Evolutionary conservation across 1,140 invertebrate genomes (phyloP).

Genomic region (Drosophila ficusphila): DNA sequence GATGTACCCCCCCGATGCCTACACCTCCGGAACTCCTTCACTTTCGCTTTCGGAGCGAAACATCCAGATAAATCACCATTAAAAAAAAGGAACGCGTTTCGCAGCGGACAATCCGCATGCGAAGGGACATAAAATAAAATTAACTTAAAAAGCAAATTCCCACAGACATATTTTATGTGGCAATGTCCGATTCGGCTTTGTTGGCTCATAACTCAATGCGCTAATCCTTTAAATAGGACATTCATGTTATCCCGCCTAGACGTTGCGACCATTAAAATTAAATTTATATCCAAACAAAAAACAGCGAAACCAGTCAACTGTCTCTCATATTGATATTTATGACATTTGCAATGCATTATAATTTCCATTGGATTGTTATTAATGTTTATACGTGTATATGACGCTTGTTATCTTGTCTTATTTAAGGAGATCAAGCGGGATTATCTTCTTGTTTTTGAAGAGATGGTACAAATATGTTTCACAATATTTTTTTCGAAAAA

Average conservation of each 20-base stretch:
- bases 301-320: constrained; percentile 22
- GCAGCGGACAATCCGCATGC: constrained; percentile 16
- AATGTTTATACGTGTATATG: constrained; percentile 34
- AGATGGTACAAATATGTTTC: background rate
- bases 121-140: constrained; percentile 76
- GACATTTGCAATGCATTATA: constrained; percentile 77
- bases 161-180: constrained; percentile 69
- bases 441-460: background rate
- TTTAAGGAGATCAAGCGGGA: background rate
- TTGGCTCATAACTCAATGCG: constrained; percentile 74
- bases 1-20: constrained; percentile 1
- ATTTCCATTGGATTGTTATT: constrained; percentile 70
- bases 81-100: constrained; percentile 73
- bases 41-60: background rate
- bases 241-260: constrained; percentile 74
- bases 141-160: constrained; percentile 83
- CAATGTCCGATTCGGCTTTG: constrained; percentile 38
- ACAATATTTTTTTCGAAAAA: background rate
- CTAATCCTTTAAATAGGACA: constrained; percentile 83
- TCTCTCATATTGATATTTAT: constrained; percentile 80
- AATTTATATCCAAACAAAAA: constrained; percentile 74
- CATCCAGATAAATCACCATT: constrained; percentile 73
- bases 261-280: constrained; percentile 75
- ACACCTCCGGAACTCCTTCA: constrained; percentile 23
- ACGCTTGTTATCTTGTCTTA: constrained; percentile 3